These are phyloP conservation scores for Leucophenga montana DNA, from an alignment of 2,888 invertebrate species.

Conservation along the genomic window DNA sequence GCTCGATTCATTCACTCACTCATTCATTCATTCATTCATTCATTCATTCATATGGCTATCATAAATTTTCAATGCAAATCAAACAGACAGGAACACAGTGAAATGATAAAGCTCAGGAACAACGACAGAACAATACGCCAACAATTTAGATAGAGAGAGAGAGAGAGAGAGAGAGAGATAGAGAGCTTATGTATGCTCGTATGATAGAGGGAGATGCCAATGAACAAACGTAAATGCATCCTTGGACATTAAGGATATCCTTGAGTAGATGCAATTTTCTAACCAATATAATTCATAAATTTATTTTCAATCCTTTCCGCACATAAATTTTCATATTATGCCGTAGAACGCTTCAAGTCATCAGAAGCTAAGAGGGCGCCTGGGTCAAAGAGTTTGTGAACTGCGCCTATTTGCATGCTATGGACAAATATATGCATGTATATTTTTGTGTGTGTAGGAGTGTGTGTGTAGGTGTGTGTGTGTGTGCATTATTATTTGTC, in stretches of 20 bases:
- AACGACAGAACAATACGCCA: constrained; percentile 23
- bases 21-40: constrained; percentile 14
- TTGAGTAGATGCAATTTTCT: constrained; percentile 70
- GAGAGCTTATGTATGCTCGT: no score
- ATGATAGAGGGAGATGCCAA: neutral
- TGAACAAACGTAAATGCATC: constrained; percentile 49
- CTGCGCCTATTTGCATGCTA: constrained; percentile 25
- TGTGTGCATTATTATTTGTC: constrained; percentile 66
- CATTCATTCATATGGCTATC: constrained; percentile 1
- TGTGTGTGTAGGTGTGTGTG: constrained; percentile 35
- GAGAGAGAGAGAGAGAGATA: no score
- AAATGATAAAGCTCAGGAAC: constrained; percentile 35
- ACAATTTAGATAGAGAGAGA: constrained; percentile 38
- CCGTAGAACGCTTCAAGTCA: constrained; percentile 37
- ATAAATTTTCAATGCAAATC: constrained; percentile 54
- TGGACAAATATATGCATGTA: constrained; percentile 10
- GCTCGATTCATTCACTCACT: neutral
- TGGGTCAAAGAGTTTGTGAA: constrained; percentile 10
- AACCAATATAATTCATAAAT: constrained; percentile 72
- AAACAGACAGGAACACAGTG: constrained; percentile 59
- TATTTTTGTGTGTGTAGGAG: constrained; percentile 35
- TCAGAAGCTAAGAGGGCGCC: neutral
- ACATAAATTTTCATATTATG: constrained; percentile 69
- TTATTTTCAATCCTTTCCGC: constrained; percentile 71
- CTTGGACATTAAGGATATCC: constrained; percentile 66